Evolutionary conservation across 1,140 invertebrate species (phyloP).

Genomic region (Apis dorsata): DNA sequence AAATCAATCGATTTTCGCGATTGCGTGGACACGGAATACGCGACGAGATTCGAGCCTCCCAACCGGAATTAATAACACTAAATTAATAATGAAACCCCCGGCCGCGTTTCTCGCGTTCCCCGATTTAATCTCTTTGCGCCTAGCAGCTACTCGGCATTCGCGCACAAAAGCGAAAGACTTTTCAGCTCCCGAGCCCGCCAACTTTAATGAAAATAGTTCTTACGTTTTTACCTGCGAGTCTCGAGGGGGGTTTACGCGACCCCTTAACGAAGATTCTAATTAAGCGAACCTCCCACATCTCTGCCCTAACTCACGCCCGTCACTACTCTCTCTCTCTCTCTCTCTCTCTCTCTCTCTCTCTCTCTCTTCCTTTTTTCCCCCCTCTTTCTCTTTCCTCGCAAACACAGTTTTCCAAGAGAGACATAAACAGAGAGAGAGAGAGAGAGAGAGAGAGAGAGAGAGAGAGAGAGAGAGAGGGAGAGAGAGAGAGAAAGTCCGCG

Average conservation of each 20-base stretch:
- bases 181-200: constrained; percentile 62
- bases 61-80: constrained; percentile 58
- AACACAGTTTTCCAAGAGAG: constrained; percentile 1
- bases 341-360: neutral
- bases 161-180: constrained; percentile 68
- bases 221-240: constrained; percentile 72
- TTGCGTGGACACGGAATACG: constrained; percentile 28
- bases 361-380: too few relatives aligned
- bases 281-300: constrained; percentile 59
- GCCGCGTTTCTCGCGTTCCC: constrained; percentile 27
- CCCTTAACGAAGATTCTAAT: constrained; percentile 75
- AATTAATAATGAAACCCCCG: constrained; percentile 65
- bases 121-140: constrained; percentile 60
- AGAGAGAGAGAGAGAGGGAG: too few relatives aligned
- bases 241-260: constrained; percentile 57
- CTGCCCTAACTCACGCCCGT: constrained; percentile 6
- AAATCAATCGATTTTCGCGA: constrained; percentile 35
- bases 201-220: constrained; percentile 78
- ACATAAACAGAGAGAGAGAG: neutral
- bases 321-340: neutral
- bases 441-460: too few relatives aligned
- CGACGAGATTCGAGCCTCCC: constrained; percentile 27
- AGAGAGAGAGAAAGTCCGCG: too few relatives aligned
- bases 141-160: constrained; percentile 53
- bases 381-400: neutral